Base-by-base conservation (phyloP, 2,113 vertebrate genomes). In the Ardeotis arabs region DNA sequence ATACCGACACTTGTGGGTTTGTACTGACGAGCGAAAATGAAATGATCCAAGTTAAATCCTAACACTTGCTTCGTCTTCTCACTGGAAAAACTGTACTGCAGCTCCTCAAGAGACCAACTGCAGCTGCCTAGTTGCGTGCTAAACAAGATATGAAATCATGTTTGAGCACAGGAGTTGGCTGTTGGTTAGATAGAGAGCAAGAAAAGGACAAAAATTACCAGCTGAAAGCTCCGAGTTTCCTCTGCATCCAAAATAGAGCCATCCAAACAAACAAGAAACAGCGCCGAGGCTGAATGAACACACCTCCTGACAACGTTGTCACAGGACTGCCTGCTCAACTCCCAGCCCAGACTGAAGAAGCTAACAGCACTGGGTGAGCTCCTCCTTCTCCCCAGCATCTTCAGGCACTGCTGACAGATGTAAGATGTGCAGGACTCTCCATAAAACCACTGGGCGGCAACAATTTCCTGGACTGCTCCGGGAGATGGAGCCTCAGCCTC, bases 301-400 rank as follows among this genome's bases (percentile, higher is more conserved):
- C 41, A 14, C 14, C 58, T 60, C 41, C 76, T 12, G 56, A 35
- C 49, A 6, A 4, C 1, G 8, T 2, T 4, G 49, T 12, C 58
- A 29, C 23, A 29, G 58, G 41, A 35, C 1, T 44, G 56, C 10
- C 33, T 27, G 64, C n/a, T 37, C 60, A 23, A 1, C 16, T 16
- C 55, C 62, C 35, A n/a, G 28, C 25, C 35, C 25, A 69, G 2
- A 21, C 33, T 53, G 39, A 49, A 66, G 37, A 19, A 3, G 21
- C 6, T 4, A 39, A 39, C 0, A 24, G 45, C 12, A 22, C 0
- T 22, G 31, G 55, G 45, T 10, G 9, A 60, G 13, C 27, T 27
- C n/a, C 16, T 20, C 5, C 35, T 35, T 25, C 33, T 66, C 28
- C 59, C 53, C 64, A 18, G 29, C 1, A 24, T 28, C 59, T 53